Percentiles rank a stretch among this genome's conserved stretches.
Conservation (phyloP, 2,888 invertebrate species). For the Elegia similella region DNA sequence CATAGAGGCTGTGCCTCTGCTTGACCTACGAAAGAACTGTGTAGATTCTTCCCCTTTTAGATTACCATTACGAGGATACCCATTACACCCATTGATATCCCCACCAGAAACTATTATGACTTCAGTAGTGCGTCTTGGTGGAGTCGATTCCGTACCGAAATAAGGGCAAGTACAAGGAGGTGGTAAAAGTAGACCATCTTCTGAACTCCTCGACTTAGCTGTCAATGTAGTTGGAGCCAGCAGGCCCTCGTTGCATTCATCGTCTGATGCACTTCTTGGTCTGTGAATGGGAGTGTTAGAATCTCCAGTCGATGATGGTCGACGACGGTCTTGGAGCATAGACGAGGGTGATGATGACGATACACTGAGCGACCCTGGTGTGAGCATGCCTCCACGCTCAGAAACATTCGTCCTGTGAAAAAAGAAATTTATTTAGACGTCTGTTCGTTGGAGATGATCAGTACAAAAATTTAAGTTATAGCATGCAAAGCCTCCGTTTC, state of each 20-base stretch:
- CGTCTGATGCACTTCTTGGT: conserved; percentile 70
- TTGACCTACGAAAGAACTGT: conserved; percentile 75
- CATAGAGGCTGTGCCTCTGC: conserved; percentile 87
- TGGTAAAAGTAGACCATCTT: conserved; percentile 82
- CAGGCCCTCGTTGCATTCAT: conserved; percentile 66
- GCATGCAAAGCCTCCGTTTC: too few species aligned
- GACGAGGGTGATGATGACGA: conserved; percentile 76
- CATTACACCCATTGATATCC: conserved; percentile 70
- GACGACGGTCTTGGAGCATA: conserved; percentile 66
- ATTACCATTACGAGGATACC: conserved; percentile 59
- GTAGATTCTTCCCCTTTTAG: conserved; percentile 68
- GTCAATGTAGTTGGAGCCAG: conserved; percentile 62
- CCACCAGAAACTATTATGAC: conserved; percentile 80
- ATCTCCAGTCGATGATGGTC: conserved; percentile 65
- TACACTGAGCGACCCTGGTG: conserved; percentile 70
- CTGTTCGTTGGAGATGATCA: too few species aligned
- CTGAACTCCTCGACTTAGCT: conserved; percentile 70
- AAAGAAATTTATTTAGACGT: too few species aligned
- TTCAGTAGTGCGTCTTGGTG: conserved; percentile 73
- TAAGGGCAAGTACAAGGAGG: conserved; percentile 92
- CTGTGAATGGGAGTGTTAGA: conserved; percentile 58
- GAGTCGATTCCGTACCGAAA: conserved; percentile 85
- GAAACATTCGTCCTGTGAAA: conserved; percentile 61
- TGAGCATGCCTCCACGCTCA: conserved; percentile 70
- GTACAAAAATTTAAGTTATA: too few species aligned